Base-by-base conservation (phyloP, 2,888 invertebrate genomes). In the Melitaea athalia region DNA sequence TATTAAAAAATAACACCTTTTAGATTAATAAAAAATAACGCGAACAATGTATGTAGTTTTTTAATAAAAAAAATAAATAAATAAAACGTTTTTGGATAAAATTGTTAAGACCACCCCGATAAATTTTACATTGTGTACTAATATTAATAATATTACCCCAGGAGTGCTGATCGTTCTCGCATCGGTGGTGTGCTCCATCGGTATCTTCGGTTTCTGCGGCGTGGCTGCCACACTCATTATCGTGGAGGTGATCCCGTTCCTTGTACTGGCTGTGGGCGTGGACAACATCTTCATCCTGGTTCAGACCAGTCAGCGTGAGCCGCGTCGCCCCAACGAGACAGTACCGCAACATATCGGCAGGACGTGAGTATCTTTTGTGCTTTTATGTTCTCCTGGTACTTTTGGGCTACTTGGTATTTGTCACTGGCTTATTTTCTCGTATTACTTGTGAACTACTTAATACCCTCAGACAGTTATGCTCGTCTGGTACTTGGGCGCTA, bases 231-330 rank as follows among this genome's bases (percentile, higher is more conserved):
- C 99, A 0, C 93, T 99, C 65, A 99, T 99, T 83, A 99, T 99
- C 78, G 97, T 99, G 53, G 99, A 99, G 93, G 99, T 99, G 5
- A 98, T 99, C 72, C 99, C 99, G 0, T 99, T 99, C 94, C 93
- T 99, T 66, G 99, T 99, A 42, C 92, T 99, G 75, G 99, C 99
- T 4, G 99, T 99, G 2, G 99, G 99, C 2, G 99, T 99, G 0
- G 99, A 99, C 91, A 99, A 99, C 85, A 99, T 99, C 81, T 99
- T 99, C 89, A 99, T 99, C 77, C 93, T 99, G 64, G 99, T 99
- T 61, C 99, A 99, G 91, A 97, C 98, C 0, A 97, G 96, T 86
- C 97, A 99, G 91, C 90, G 98, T 55, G 97, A 97, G 81, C 93
- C 93, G 1, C 93, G 95, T 45, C 91, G 94, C 65, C 94, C 95